Conservation (phyloP, 2,888 invertebrate species). For the Cerastoderma edule region DNA sequence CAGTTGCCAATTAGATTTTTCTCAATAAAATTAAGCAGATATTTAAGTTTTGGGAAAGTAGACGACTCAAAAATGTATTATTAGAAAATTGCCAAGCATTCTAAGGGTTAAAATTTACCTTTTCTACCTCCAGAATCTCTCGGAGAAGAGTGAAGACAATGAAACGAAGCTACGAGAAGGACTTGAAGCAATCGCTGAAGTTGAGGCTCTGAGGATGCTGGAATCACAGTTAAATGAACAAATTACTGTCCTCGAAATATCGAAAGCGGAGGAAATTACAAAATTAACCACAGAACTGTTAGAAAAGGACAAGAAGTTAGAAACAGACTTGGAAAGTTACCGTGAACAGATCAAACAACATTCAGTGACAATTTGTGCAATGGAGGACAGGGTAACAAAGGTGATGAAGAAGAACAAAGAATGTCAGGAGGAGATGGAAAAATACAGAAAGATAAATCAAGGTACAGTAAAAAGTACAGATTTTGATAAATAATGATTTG, state of each 20-base stretch:
- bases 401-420: slow-evolving; percentile 81
- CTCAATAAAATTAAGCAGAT: too few species aligned
- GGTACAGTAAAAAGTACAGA: slow-evolving; percentile 63
- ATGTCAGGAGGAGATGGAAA: slow-evolving; percentile 73
- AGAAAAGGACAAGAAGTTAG: slow-evolving; percentile 64
- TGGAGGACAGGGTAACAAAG: slow-evolving; percentile 82
- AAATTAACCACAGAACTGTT: slow-evolving; percentile 64
- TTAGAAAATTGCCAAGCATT: too few species aligned
- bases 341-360: slow-evolving; percentile 83
- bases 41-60: too few species aligned
- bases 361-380: slow-evolving; percentile 82
- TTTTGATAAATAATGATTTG: too few species aligned
- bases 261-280: slow-evolving; percentile 60
- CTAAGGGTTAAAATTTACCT: too few species aligned
- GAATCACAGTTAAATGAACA: slow-evolving; percentile 72
- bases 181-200: slow-evolving; percentile 66
- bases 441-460: slow-evolving; percentile 71
- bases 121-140: slow-evolving; percentile 67
- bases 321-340: slow-evolving; percentile 73
- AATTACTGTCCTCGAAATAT: slow-evolving; percentile 63
- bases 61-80: too few species aligned
- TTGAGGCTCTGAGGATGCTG: slow-evolving; percentile 72
- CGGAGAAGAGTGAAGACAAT: slow-evolving; percentile 74
- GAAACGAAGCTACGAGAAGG: slow-evolving; percentile 73
- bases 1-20: too few species aligned